A percentile compares a stretch with the other conserved stretches of the same genome.
Conservation (phyloP, 2,797 vertebrate genomes). For the Microhierax caerulescens region DNA sequence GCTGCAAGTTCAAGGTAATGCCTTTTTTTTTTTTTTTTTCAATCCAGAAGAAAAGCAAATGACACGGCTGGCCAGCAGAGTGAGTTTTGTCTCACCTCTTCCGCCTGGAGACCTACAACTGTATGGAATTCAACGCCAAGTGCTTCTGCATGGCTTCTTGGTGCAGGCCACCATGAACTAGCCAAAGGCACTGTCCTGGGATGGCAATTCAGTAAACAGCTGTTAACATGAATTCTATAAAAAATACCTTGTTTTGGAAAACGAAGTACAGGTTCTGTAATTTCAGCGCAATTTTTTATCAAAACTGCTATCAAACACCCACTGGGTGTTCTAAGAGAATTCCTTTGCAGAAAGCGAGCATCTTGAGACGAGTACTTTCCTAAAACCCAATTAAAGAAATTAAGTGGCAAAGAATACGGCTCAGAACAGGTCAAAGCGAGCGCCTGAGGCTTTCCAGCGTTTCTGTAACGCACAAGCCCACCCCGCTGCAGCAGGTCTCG, state of each 20-base stretch:
- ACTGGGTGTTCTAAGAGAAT: background rate
- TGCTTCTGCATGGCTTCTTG: background rate
- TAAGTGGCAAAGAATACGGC: fast-evolving
- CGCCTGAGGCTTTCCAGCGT: fast-evolving
- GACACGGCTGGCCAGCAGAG: background rate
- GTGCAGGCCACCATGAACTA: fast-evolving
- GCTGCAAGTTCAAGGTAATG: background rate
- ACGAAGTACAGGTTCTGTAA: fast-evolving
- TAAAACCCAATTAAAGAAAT: background rate
- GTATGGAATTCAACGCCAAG: fast-evolving
- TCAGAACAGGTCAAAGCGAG: background rate
- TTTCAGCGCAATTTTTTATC: too few relatives aligned
- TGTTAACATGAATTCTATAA: background rate
- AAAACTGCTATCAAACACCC: background rate
- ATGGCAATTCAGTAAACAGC: background rate
- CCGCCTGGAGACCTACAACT: background rate
- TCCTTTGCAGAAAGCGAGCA: background rate
- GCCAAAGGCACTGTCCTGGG: background rate
- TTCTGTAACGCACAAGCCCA: background rate
- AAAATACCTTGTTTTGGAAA: background rate
- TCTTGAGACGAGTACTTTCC: background rate
- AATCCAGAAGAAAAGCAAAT: background rate
- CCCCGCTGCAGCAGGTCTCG: fast-evolving
- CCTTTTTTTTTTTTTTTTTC: background rate
- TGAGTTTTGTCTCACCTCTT: background rate